Conservation (phyloP, 1,140 invertebrate species). For the Drosophila chauvacae region DNA sequence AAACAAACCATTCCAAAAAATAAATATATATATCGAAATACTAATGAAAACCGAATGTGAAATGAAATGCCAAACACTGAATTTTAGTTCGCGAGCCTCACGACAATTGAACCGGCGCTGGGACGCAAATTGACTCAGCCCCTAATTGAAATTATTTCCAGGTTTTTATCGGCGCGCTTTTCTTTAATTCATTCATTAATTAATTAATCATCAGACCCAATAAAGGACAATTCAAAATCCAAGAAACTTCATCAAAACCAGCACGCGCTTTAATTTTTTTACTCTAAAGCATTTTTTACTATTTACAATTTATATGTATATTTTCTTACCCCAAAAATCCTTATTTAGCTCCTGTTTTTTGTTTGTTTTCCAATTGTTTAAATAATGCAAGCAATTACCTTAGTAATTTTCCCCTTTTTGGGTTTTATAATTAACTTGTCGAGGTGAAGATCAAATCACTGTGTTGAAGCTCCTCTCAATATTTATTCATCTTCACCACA, state of each 20-base stretch:
- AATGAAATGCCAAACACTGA: slow-evolving; percentile 40
- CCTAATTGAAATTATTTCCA: slow-evolving; percentile 95
- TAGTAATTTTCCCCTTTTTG: slow-evolving; percentile 16
- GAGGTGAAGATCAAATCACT: slow-evolving; percentile 15
- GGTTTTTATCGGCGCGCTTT: slow-evolving; percentile 87
- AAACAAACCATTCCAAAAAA: slow-evolving; percentile 35
- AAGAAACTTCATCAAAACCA: slow-evolving; percentile 47
- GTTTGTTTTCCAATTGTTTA: slow-evolving; percentile 24
- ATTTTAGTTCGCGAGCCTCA: slow-evolving; percentile 92
- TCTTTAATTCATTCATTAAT: slow-evolving; percentile 43
- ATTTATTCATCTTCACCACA: slow-evolving; percentile 10
- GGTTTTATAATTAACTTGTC: not conserved
- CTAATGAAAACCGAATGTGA: slow-evolving; percentile 34
- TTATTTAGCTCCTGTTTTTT: not conserved
- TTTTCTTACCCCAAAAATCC: slow-evolving; percentile 12
- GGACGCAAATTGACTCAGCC: slow-evolving; percentile 94
- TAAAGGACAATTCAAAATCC: slow-evolving; percentile 19
- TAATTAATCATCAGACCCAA: slow-evolving; percentile 30
- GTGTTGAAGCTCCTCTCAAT: slow-evolving; percentile 13
- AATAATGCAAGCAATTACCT: slow-evolving; percentile 27
- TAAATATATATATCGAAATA: slow-evolving; percentile 11
- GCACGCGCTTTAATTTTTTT: slow-evolving; percentile 74
- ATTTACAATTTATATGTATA: slow-evolving; percentile 30
- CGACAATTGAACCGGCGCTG: slow-evolving; percentile 92
- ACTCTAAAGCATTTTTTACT: slow-evolving; percentile 58